These are phyloP conservation scores for Rhagophthalmus giganteus DNA, from an alignment of 2,888 invertebrate species.

Conservation along the genomic window DNA sequence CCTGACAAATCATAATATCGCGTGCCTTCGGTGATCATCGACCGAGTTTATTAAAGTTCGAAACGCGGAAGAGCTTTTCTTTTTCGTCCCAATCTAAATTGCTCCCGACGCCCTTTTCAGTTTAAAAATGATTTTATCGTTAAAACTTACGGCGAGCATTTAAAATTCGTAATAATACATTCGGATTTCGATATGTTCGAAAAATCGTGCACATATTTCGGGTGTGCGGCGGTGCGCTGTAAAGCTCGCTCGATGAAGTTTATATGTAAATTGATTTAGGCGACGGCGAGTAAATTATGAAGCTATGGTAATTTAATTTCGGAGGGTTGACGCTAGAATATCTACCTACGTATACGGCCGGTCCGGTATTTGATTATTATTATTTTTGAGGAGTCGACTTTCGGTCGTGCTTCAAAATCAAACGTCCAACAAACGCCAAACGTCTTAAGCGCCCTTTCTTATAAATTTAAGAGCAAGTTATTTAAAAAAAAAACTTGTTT, in stretches of 20 bases:
- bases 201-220: conserved; percentile 21
- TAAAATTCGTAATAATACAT: conserved; percentile 16
- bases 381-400: too few species aligned
- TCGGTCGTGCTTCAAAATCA: too few species aligned
- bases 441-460: too few species aligned
- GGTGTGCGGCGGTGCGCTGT: conserved; percentile 7
- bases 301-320: conserved; percentile 29
- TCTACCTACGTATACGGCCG: too few species aligned
- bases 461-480: too few species aligned
- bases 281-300: conserved; percentile 26
- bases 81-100: conserved; percentile 42
- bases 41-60: conserved; percentile 41
- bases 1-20: conserved; percentile 14
- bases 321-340: conserved; percentile 24
- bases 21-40: conserved; percentile 34
- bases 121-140: conserved; percentile 41
- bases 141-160: background rate
- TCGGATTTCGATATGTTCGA: conserved; percentile 7
- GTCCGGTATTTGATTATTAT: too few species aligned
- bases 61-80: conserved; percentile 37
- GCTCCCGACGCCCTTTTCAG: conserved; percentile 39
- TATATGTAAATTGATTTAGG: conserved; percentile 29
- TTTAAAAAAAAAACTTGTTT: too few species aligned
- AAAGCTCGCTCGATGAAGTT: conserved; percentile 22
- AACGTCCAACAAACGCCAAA: too few species aligned